These are phyloP conservation scores for Cantharis flavilabris DNA, from an alignment of 2,888 invertebrate species.

Conservation along the genomic window DNA sequence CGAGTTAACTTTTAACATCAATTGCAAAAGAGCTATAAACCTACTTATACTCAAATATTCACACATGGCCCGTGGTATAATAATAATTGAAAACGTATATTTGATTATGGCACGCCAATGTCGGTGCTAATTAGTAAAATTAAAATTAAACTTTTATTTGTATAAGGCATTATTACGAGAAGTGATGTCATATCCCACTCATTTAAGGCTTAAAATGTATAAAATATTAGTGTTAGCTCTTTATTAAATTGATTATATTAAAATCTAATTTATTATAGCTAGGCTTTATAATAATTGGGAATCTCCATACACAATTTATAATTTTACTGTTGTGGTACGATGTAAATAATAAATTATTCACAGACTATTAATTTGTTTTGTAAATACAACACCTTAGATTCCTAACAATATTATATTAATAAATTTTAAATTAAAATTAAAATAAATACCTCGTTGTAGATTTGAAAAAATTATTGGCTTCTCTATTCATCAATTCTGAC, in stretches of 20 bases:
- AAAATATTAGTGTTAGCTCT: not conserved
- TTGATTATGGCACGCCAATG: not conserved
- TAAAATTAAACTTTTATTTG: not conserved
- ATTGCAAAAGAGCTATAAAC: not conserved
- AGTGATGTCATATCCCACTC: not conserved
- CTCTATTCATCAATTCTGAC: conserved; percentile 89
- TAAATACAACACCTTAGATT: not conserved
- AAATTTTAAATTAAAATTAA: not conserved
- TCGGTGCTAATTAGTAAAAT: not conserved
- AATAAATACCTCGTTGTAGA: conserved; percentile 75
- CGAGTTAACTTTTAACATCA: not conserved
- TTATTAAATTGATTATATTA: not conserved
- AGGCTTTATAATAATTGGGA: not conserved
- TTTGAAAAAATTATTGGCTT: conserved; percentile 90
- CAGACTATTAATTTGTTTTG: not conserved
- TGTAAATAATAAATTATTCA: not conserved
- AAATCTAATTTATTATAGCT: not conserved
- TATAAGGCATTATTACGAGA: not conserved
- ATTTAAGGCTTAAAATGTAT: too few species aligned
- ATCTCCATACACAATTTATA: not conserved
- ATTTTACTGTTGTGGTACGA: not conserved
- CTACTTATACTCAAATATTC: not conserved
- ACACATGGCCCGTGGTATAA: not conserved
- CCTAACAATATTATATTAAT: not conserved
- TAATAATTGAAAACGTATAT: not conserved